Evolutionary conservation across 2,888 invertebrate species (phyloP).

Genomic region (Opisthograptis luteolata): DNA sequence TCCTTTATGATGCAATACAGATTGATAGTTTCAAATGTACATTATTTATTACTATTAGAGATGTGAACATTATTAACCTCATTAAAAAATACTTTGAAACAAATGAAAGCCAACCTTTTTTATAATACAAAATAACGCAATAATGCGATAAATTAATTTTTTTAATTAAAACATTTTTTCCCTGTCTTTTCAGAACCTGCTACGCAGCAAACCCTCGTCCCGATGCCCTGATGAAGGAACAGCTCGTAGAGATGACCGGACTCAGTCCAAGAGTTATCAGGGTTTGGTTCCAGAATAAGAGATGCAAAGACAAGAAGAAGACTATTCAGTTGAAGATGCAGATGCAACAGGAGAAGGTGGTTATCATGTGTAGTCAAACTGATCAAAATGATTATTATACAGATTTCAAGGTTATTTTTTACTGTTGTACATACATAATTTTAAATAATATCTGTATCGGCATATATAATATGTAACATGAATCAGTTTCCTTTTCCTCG

Average conservation of each 20-base stretch:
- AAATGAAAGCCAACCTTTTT: too few species aligned
- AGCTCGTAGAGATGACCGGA: constrained; percentile 99
- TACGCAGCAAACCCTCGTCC: constrained; percentile 99
- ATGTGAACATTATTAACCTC: too few species aligned
- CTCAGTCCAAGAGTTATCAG: constrained; percentile 98
- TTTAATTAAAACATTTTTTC: background rate
- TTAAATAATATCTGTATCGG: background rate
- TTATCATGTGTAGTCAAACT: constrained; percentile 38
- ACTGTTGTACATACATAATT: background rate
- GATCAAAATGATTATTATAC: constrained; percentile 5
- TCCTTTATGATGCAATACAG: too few species aligned
- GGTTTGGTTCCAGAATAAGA: constrained; percentile 99
- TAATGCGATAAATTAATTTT: background rate
- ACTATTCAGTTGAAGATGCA: constrained; percentile 98
- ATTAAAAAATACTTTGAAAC: too few species aligned
- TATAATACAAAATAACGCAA: too few species aligned
- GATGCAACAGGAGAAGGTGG: constrained; percentile 98
- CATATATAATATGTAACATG: background rate
- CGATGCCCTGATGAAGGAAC: constrained; percentile 99
- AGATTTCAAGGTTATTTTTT: constrained; percentile 16
- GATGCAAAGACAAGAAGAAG: constrained; percentile 99
- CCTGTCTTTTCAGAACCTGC: constrained; percentile 88
- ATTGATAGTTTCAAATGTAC: too few species aligned
- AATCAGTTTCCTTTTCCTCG: background rate
- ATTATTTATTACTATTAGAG: too few species aligned